phyloP scores from a whole-genome alignment of 2,113 vertebrate species.

The Hystrix cristata region DNA sequence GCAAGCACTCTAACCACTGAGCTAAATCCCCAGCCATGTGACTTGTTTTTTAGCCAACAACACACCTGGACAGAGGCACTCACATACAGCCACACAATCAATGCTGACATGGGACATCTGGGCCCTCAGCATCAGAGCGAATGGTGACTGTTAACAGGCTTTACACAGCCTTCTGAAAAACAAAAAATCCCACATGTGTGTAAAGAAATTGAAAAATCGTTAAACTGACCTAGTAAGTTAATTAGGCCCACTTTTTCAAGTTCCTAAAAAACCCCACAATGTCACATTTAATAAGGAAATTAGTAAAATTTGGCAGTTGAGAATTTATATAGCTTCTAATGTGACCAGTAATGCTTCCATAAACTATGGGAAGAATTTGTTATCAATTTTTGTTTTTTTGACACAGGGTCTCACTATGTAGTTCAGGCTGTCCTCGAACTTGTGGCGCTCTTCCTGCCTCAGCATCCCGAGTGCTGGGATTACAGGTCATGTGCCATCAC shows the following conservation, averaged over 20 bases:
- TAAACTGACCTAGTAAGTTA: not conserved
- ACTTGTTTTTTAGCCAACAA: not conserved
- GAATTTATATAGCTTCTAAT: constrained; percentile 27
- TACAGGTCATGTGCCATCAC: not conserved
- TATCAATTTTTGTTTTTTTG: constrained; percentile 7
- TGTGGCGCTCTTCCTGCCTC: not conserved
- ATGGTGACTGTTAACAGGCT: not conserved
- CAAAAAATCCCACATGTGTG: not conserved
- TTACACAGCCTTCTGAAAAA: constrained; percentile 15
- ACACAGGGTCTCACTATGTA: not conserved
- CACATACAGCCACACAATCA: not conserved
- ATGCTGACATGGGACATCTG: not conserved
- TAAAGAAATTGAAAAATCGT: not conserved
- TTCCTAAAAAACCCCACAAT: constrained; percentile 53
- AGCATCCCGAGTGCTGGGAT: not conserved
- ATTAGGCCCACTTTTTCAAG: constrained; percentile 48
- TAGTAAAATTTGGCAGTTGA: not conserved
- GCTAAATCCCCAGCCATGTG: too few relatives aligned
- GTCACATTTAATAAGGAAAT: constrained; percentile 33
- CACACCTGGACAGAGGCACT: not conserved
- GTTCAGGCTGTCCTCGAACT: not conserved
- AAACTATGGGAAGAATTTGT: not conserved
- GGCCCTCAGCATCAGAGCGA: not conserved
- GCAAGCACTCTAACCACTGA: too few relatives aligned
- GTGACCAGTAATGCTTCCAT: not conserved